Conservation (phyloP, 2,113 vertebrate genomes). For the Cephalopterus ornatus region DNA sequence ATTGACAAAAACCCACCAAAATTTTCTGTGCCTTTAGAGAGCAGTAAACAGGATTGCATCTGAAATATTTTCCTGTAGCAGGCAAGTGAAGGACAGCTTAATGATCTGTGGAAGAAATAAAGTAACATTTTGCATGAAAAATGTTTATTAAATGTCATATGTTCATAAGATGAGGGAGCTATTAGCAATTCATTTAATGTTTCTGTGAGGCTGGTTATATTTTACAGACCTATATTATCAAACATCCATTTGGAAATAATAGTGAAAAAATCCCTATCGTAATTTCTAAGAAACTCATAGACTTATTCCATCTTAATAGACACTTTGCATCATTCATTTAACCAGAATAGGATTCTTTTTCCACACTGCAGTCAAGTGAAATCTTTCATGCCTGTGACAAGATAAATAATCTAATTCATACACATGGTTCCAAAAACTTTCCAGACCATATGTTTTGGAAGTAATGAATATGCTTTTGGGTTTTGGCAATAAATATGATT, state of each 20-base stretch:
- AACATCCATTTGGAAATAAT: slow-evolving; percentile 15
- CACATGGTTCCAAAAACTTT: neutral
- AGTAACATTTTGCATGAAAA: slow-evolving; percentile 47
- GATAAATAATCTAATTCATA: neutral
- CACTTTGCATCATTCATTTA: neutral
- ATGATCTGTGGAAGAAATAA: slow-evolving; percentile 50
- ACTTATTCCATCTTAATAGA: neutral
- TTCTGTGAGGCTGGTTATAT: slow-evolving; percentile 1
- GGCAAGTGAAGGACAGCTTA: slow-evolving; percentile 56
- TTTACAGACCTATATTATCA: slow-evolving; percentile 7
- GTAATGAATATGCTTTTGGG: neutral
- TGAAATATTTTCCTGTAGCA: slow-evolving; percentile 11
- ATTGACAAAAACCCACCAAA: neutral
- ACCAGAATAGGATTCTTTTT: neutral
- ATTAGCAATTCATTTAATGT: slow-evolving; percentile 36
- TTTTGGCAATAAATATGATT: neutral
- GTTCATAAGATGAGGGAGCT: slow-evolving; percentile 28
- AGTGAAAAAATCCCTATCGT: neutral
- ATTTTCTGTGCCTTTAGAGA: slow-evolving; percentile 11
- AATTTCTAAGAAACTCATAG: neutral
- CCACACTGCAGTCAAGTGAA: neutral
- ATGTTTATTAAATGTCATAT: slow-evolving; percentile 56
- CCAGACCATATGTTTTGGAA: neutral
- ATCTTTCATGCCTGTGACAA: neutral
- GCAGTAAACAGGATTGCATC: slow-evolving; percentile 1